These are phyloP conservation scores for Limnephilus auricula DNA, from an alignment of 2,888 invertebrate genomes.

Conservation along the genomic window DNA sequence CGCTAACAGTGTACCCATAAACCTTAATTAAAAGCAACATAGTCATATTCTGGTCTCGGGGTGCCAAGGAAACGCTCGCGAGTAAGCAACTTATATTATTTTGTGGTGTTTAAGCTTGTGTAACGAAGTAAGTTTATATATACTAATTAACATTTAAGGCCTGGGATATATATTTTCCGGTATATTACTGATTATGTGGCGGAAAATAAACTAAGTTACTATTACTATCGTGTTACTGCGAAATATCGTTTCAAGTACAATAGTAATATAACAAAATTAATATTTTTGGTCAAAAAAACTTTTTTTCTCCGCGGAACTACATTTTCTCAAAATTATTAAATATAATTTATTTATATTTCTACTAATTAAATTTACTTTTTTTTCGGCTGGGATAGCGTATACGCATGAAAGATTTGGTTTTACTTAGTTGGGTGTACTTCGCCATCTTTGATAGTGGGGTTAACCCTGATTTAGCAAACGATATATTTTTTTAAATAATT, in stretches of 20 bases:
- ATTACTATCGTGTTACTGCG: background rate
- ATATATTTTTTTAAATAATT: no score
- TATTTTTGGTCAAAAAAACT: background rate
- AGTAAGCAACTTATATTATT: conserved; percentile 8
- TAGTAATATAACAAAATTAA: background rate
- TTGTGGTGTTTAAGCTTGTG: conserved; percentile 24
- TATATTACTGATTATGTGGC: background rate
- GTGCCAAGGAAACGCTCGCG: background rate
- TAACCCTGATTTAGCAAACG: no score
- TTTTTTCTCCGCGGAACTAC: background rate
- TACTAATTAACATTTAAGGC: conserved; percentile 42
- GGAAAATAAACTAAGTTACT: background rate
- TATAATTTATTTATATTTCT: no score
- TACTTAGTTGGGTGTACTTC: background rate
- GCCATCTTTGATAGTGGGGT: no score
- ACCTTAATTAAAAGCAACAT: conserved; percentile 40
- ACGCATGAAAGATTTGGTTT: no score
- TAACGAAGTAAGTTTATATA: background rate
- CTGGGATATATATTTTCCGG: conserved; percentile 7
- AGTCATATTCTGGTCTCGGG: background rate
- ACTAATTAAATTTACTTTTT: no score
- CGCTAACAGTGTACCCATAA: conserved; percentile 31
- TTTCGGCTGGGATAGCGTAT: no score
- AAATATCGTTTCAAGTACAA: background rate
- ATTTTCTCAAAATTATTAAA: no score